phyloP scores from a whole-genome alignment of 1,140 invertebrate genomes.

The Halesus radiatus region DNA sequence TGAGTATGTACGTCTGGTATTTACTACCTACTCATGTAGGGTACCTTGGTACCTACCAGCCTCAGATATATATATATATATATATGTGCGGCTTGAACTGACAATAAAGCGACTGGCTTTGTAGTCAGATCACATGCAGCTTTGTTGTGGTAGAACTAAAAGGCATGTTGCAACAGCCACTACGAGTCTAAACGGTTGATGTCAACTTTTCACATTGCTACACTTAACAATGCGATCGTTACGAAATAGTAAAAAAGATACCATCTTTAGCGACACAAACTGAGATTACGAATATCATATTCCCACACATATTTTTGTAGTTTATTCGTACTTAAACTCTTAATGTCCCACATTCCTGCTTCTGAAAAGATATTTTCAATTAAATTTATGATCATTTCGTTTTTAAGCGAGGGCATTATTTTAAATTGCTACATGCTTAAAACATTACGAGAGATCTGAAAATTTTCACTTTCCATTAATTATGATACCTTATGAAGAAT shows the following conservation, averaged over 20 bases:
- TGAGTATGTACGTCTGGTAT: neutral
- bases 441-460: neutral
- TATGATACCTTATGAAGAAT: neutral
- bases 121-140: conserved; percentile 15
- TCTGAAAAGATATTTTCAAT: neutral
- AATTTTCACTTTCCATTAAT: neutral
- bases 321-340: neutral
- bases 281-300: conserved; percentile 5
- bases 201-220: conserved; percentile 2
- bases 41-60: too few species aligned
- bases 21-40: too few species aligned
- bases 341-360: neutral
- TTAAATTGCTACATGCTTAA: neutral
- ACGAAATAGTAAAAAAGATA: conserved; percentile 28
- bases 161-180: conserved; percentile 4
- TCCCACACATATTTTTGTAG: conserved; percentile 25
- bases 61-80: too few species aligned
- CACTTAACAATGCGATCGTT: conserved; percentile 12
- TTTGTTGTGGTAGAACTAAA: neutral
- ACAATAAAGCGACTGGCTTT: neutral
- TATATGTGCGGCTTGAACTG: too few species aligned
- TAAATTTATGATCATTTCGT: neutral
- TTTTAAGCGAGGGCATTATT: neutral
- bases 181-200: neutral
- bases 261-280: conserved; percentile 26